Percentiles rank a stretch among this genome's conserved stretches.
These are phyloP conservation scores for Dolichomitus sp. DNA, from an alignment of 2,888 invertebrate genomes.

Conservation along the genomic window DNA sequence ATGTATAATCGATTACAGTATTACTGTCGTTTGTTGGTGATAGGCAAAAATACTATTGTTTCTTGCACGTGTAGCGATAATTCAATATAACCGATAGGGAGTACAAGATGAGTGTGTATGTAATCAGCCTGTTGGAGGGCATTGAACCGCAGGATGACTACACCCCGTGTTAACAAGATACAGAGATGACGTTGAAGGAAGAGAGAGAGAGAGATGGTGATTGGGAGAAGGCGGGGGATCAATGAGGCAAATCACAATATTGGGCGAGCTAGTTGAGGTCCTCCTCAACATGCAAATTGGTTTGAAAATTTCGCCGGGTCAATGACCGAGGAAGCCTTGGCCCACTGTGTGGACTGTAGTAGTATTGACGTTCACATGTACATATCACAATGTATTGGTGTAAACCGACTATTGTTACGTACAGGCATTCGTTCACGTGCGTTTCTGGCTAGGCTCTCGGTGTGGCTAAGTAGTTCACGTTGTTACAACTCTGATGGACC, in stretches of 20 bases:
- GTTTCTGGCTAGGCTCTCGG: not conserved
- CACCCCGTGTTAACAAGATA: conserved; percentile 17
- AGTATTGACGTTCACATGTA: conserved; percentile 12
- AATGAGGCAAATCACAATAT: conserved; percentile 55
- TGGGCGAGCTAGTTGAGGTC: conserved; percentile 55
- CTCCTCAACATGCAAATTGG: conserved; percentile 61
- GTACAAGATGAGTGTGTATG: not conserved
- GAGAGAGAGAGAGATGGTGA: conserved; percentile 43
- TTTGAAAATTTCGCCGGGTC: conserved; percentile 64
- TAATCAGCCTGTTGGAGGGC: conserved; percentile 34
- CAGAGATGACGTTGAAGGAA: conserved; percentile 24
- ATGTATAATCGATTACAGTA: not conserved
- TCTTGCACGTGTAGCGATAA: conserved; percentile 10
- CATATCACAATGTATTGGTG: not conserved
- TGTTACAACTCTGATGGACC: not conserved
- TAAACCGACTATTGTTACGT: conserved; percentile 22
- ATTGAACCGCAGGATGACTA: conserved; percentile 29
- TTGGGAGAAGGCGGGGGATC: conserved; percentile 31
- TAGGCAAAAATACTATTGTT: not conserved
- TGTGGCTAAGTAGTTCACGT: conserved; percentile 19
- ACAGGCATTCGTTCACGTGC: conserved; percentile 19
- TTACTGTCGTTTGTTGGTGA: not conserved
- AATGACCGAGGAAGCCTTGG: conserved; percentile 59
- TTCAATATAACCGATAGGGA: not conserved
- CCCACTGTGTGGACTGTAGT: conserved; percentile 47